phyloP scores from a whole-genome alignment of 2,797 vertebrate species.

The Phalloptychus januarius region DNA sequence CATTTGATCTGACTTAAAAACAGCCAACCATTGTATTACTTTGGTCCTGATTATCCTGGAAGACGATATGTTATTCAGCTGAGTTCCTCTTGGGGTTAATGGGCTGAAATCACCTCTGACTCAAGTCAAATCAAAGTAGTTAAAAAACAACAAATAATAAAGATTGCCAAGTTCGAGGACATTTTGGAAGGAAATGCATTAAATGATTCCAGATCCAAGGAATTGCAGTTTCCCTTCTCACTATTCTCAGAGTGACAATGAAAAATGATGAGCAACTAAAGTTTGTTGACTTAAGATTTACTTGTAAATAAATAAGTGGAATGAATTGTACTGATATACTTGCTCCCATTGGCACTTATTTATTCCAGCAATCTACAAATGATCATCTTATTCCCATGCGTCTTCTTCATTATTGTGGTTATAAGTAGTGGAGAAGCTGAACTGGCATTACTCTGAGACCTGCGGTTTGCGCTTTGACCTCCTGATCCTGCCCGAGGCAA shows the following conservation, averaged over 20 bases:
- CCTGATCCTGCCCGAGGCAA: not conserved
- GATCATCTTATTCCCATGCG: not conserved
- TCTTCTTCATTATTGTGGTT: not conserved
- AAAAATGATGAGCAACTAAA: not conserved
- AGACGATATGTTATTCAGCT: not conserved
- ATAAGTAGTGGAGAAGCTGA: constrained; percentile 1
- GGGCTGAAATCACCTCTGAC: not conserved
- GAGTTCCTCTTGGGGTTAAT: not conserved
- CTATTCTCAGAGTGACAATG: not conserved
- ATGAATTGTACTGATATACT: not conserved
- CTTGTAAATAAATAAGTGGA: not conserved
- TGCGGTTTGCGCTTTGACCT: not conserved
- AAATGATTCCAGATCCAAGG: not conserved
- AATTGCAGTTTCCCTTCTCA: not conserved
- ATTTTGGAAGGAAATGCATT: not conserved
- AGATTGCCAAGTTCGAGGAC: not conserved
- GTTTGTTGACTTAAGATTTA: not conserved
- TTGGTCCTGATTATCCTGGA: not conserved
- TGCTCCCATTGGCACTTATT: not conserved
- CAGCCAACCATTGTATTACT: not conserved
- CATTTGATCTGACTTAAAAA: not conserved
- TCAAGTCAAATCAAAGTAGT: not conserved
- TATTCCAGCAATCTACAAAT: not conserved
- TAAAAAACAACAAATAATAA: not conserved
- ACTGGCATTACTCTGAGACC: not conserved